Base-by-base conservation (phyloP, 2,888 invertebrate genomes). In the Heliconius hortense region DNA sequence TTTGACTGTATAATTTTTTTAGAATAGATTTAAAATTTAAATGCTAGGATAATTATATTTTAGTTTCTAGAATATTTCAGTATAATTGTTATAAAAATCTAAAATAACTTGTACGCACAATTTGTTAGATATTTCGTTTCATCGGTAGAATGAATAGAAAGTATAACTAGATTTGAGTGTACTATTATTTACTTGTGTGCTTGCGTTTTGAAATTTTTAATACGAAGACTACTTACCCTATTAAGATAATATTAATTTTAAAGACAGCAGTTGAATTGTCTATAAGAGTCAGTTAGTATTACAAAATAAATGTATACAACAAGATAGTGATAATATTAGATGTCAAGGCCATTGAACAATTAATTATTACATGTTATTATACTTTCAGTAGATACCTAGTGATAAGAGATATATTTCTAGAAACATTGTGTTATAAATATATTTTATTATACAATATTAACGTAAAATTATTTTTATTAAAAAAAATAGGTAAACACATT, bases 211-310 rank as follows among this genome's bases (percentile, higher is more conserved):
- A 67, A 28, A 67, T 75, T 56, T 48, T 43, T 68, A 73, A 59
- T 53, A 73, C 48, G 43, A 64, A 59, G 53, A 53, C 66, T 80
- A 79, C 75, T 78, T 84, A 83, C 82, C 79, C 80, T 81, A 83
- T 73, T 81, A 78, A 82, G 81, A 83, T 82, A 71, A 48, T 48
- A 48, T 63, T 24, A 69, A 31, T 48, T 62, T 64, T 66, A 56
- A 26, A 66, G 62, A 62, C 43, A 69, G 35, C 66, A 71, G 56
- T 39, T 8, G 28, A 24, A 72, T 75, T 2, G 15, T 48, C 28
- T 72, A 31, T 68, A 69, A 69, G 59, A 74, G 43, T 63, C 48
- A 63, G 21, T 74, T 70, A 74, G 63, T 73, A 76, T 74, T 76
- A 76, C 59, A 59, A 69, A 74, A 68, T 64, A 48, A 24, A 71